Conservation (phyloP, 2,113 vertebrate species). For the Myotis lucifugus region DNA sequence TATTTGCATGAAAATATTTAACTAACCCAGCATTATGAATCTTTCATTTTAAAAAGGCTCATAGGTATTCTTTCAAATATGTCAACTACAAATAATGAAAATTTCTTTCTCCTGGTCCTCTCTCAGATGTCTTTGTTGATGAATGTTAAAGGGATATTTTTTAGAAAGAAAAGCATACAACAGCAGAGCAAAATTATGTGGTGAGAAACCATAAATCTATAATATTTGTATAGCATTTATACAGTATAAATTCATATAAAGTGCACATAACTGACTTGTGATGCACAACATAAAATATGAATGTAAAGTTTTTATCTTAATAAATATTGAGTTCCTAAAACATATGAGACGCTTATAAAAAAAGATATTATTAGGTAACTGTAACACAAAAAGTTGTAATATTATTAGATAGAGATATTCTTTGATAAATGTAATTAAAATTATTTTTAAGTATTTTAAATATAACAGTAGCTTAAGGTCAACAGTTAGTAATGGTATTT, state of each 20-base stretch:
- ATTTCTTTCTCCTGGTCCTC: not conserved
- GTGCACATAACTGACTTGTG: not conserved
- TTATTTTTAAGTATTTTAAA: not conserved
- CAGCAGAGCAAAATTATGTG: not conserved
- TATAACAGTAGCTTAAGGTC: not conserved
- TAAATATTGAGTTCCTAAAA: not conserved
- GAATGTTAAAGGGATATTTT: not conserved
- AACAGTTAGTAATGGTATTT: not conserved
- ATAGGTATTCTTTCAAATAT: not conserved
- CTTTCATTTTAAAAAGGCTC: not conserved
- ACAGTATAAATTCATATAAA: not conserved
- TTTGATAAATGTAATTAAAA: not conserved
- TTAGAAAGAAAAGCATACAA: not conserved
- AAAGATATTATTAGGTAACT: not conserved
- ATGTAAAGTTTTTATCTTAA: conserved; percentile 16
- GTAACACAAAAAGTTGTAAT: not conserved
- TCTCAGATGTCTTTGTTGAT: not conserved
- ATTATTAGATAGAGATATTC: not conserved
- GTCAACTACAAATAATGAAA: not conserved
- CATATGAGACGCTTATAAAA: not conserved
- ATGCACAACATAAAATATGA: not conserved
- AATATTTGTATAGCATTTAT: not conserved
- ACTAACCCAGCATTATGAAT: not conserved
- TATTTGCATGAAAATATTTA: conserved; percentile 43
- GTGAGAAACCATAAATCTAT: not conserved